Evolutionary conservation across 2,113 vertebrate species (phyloP), one percentile per base, ranked within the genome.

Genomic region (Aspidoscelis tigris): DNA sequence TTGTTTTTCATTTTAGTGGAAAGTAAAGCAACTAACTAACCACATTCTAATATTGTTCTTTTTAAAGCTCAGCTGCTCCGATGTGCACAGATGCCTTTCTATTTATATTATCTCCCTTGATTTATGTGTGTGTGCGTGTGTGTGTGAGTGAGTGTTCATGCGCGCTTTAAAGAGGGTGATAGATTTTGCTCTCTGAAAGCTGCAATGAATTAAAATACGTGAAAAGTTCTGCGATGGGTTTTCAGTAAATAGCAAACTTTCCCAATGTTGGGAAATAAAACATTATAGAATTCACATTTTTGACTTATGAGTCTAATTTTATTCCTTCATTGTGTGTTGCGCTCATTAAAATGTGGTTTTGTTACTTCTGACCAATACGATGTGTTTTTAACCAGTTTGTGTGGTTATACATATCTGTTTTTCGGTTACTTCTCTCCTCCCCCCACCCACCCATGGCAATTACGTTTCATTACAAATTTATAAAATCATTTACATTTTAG

Each of bases 401-500:
- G 76, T 94, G 94, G 95, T 95, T 95, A 92, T 85, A 87, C 93
- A 86, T 97, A 94, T 95, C 95, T 97, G 94, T 96, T 97, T 97
- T 96, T 96, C 94, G 93, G 95, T 96, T 95, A 93, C 95, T 96
- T 96, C 94, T 95, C 93, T 89, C 91, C 95, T 2, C 20, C 4
- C 33, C 61, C 8, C 24, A 7, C 68, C 26, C 94, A 87, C 91
- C 95, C 94, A 95, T 92, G 97, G 96, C 97, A 97, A 97, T 97
- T 98, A 97, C 96, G 96, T 98, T 98, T 98, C 97, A 98, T 98
- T 98, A 98, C 97, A 96, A 97, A 98, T 97, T 98, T 97, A 97
- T 97, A 97, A 97, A 98, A 98, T 98, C 96, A 97, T 97, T 97
- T 97, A 94, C 95, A 97, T 97, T 98, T 97, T 96, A 95, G 96